Evolutionary conservation across 2,797 vertebrate species (phyloP), one percentile per base, ranked within the genome.

Genomic region (Calcarius lapponicus): DNA sequence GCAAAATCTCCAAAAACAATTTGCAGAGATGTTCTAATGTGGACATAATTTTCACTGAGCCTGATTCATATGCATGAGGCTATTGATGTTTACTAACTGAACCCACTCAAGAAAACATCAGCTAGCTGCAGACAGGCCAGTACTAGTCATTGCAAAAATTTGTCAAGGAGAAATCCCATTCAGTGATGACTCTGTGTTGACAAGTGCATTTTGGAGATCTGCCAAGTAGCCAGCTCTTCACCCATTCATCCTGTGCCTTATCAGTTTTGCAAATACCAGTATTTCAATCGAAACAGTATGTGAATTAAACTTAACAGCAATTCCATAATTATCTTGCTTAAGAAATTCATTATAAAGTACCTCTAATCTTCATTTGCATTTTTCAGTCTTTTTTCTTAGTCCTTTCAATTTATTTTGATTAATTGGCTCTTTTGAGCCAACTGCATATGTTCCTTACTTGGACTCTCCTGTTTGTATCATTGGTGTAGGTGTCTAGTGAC

Each of bases 331-430:
- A 91, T 80, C 92, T 92, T 84, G 53, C 60, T 74, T 72, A 91
- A 94, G 89, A 93, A 96, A 95, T 88, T 80, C 34, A 92, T 94
- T 86, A 86, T 92, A 82, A 94, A 95, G 48, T 96, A 90, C 73
- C 57, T 91, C 76, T 93, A 91, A 91, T 93, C 86, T 96, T 91
- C 11, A 95, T 95, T 94, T 93, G 67, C 71, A 88, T 96, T 96
- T 95, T 92, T 13, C 80, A 34, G 47, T 70, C 85, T 92, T 92
- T 93, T 87, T 94, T 94, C 75, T 75, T 86, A 80, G 70, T 80
- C 43, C 25, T 95, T 94, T 84, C 80, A 86, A 88, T 93, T 93
- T 93, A 80, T 86, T 95, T 90, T 82, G 60, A 86, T 94, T 92
- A 93, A 92, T 93, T 94, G 71, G 32, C 64, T 95, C 90, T 94